Base-by-base conservation (phyloP, 2,797 vertebrate genomes). In the Decapterus maruadsi region DNA sequence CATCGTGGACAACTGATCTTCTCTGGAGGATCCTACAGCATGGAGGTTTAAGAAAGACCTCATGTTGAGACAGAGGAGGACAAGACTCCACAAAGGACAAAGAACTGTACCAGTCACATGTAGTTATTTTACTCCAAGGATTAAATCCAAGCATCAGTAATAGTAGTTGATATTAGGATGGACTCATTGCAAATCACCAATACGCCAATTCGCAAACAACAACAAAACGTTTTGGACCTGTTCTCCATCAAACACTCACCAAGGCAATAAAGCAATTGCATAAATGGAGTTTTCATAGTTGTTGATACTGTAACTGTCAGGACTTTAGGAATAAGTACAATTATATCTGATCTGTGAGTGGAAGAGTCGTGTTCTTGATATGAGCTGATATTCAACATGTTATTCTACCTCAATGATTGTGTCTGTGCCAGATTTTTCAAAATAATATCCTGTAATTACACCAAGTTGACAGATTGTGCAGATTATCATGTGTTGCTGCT, bases 1-100 rank as follows among this genome's bases (percentile, higher is more conserved):
- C 43, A 91, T 94, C 80, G 69, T 78, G 67, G 87, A 93, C 42
- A 86, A 83, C 11, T 94, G 75, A 88, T 53, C 55, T 16, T n/a
- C 7, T 58, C 29, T 22, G 22, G 38, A 45, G 36, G 42, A 64
- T 50, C 20, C 34, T 8, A 29, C 11, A 65, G 36, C 46, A n/a
- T 50, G 53, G 72, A 55, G 6, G 34, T 45, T 40, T 61, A 43
- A 22, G 29, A 61, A 51, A 42, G 13, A 1, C 53, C 19, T 48
- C 38, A 46, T 59, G 50, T 31, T 58, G 5, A 48, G 42, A 53
- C 17, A 22, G 50, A 2, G 22, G 16, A 22, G 36, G 20, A n/a
- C 26, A 55, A 70, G 34, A 74, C 56, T 14, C 34, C n/a, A 48
- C 1, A 16, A 40, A 63, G 10, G 19, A 50, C n/a, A 55, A 46